Conservation (phyloP, 2,113 vertebrate genomes). For the Cyanoderma ruficeps region DNA sequence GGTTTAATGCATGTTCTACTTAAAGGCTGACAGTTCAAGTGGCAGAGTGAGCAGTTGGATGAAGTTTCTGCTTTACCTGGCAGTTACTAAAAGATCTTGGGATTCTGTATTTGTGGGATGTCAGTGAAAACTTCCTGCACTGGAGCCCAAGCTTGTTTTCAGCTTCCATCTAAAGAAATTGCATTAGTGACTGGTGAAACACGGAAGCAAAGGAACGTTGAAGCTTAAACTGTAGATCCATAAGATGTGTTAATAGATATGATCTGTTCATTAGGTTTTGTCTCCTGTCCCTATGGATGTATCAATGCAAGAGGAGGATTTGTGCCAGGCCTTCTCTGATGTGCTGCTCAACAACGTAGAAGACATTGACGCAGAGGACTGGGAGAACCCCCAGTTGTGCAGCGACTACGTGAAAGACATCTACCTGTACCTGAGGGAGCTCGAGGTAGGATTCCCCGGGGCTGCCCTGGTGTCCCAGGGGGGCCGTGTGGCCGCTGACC, state of each 20-base stretch:
- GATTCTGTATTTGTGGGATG: rapidly evolving
- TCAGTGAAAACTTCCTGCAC: background rate
- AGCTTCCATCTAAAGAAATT: background rate
- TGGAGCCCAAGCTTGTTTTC: background rate
- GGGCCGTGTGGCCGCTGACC: background rate
- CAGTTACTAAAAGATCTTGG: background rate
- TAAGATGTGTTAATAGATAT: rapidly evolving
- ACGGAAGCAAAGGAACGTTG: background rate
- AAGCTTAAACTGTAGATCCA: rapidly evolving
- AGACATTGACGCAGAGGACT: conserved; percentile 86
- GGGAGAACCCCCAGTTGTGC: conserved; percentile 87
- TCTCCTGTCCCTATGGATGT: conserved; percentile 69
- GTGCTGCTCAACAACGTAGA: conserved; percentile 78
- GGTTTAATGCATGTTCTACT: background rate
- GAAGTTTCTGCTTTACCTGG: background rate
- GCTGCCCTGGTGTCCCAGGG: too few species aligned
- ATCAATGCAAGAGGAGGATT: conserved; percentile 80
- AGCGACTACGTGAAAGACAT: conserved; percentile 92
- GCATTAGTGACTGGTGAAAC: background rate
- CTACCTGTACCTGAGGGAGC: conserved; percentile 83
- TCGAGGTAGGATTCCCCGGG: conserved; percentile 77
- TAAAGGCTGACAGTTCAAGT: background rate
- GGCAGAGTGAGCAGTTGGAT: background rate
- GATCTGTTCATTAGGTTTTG: background rate
- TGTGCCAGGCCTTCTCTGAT: conserved; percentile 92